A percentile compares a stretch with the other conserved stretches of the same genome.
These are phyloP conservation scores for Nemotelus nigrinus DNA, from an alignment of 2,888 invertebrate species.

Conservation along the genomic window DNA sequence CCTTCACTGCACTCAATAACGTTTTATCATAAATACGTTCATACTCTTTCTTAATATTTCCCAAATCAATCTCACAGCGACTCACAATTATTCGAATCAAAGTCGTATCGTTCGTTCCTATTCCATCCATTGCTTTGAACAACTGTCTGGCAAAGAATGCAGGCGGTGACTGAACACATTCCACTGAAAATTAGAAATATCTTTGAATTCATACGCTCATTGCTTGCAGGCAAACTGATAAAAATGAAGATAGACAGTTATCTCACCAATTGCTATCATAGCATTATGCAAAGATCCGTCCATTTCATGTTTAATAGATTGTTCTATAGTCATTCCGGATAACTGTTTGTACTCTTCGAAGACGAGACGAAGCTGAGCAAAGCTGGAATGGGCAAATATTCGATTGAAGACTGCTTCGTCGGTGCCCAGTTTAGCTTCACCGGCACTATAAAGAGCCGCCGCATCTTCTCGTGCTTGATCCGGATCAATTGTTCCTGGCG, in stretches of 20 bases:
- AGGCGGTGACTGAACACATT: slow-evolving; percentile 72
- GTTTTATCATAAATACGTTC: slow-evolving; percentile 75
- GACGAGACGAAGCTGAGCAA: slow-evolving; percentile 72
- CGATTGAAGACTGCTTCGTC: slow-evolving; percentile 76
- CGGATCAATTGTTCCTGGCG: slow-evolving; percentile 70
- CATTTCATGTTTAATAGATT: slow-evolving; percentile 73
- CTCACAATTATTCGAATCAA: slow-evolving; percentile 75
- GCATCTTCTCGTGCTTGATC: slow-evolving; percentile 75
- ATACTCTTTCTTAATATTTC: slow-evolving; percentile 74
- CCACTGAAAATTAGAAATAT: slow-evolving; percentile 67
- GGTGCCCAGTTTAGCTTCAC: slow-evolving; percentile 75
- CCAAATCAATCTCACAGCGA: slow-evolving; percentile 75
- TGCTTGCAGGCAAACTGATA: background rate
- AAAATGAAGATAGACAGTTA: background rate
- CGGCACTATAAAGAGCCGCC: slow-evolving; percentile 75
- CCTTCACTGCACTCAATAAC: slow-evolving; percentile 71
- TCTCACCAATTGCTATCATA: slow-evolving; percentile 72
- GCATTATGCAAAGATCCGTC: slow-evolving; percentile 74
- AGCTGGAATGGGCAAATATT: slow-evolving; percentile 77
- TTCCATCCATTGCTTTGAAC: slow-evolving; percentile 72
- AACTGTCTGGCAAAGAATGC: slow-evolving; percentile 75
- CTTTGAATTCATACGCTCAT: background rate
- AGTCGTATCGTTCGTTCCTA: slow-evolving; percentile 76
- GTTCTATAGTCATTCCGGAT: slow-evolving; percentile 75
- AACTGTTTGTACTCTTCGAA: slow-evolving; percentile 78